A percentile compares a stretch with the other conserved stretches of the same genome.
Evolutionary conservation across 1,140 invertebrate genomes (phyloP).

Genomic region (Hestina assimilis): DNA sequence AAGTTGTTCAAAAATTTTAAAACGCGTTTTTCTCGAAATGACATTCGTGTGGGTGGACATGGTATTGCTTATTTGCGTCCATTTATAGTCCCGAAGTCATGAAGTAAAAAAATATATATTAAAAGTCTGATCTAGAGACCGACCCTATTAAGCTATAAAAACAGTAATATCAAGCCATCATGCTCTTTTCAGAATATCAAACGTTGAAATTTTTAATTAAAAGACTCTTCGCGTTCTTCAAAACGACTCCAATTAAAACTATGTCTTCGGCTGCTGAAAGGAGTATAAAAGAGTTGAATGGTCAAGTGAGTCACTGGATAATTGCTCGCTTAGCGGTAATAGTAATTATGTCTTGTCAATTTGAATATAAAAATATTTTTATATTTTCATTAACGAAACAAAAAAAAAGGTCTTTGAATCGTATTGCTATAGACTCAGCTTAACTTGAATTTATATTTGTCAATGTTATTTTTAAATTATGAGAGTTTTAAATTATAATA

Average conservation of each 20-base stretch:
- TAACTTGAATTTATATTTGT: no score
- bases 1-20: no score
- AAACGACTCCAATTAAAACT: constrained; percentile 64
- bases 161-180: neutral
- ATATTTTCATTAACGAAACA: constrained; percentile 4
- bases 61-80: no score
- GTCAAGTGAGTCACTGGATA: constrained; percentile 2
- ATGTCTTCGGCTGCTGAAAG: constrained; percentile 42
- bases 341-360: constrained; percentile 16
- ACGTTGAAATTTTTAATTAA: constrained; percentile 60
- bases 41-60: no score
- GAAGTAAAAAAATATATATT: no score
- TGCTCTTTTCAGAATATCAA: constrained; percentile 32
- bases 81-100: no score
- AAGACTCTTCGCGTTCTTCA: constrained; percentile 42
- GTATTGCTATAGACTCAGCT: no score
- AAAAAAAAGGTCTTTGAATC: no score
- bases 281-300: constrained; percentile 36
- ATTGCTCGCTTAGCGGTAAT: constrained; percentile 11
- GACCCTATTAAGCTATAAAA: neutral
- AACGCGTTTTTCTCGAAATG: no score
- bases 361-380: constrained; percentile 9
- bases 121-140: neutral
- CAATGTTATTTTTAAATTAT: no score
- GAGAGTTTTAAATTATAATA: no score